Evolutionary conservation across 1,140 invertebrate species (phyloP), one percentile per base, ranked within the genome.

Genomic region (Penaeus chinensis): DNA sequence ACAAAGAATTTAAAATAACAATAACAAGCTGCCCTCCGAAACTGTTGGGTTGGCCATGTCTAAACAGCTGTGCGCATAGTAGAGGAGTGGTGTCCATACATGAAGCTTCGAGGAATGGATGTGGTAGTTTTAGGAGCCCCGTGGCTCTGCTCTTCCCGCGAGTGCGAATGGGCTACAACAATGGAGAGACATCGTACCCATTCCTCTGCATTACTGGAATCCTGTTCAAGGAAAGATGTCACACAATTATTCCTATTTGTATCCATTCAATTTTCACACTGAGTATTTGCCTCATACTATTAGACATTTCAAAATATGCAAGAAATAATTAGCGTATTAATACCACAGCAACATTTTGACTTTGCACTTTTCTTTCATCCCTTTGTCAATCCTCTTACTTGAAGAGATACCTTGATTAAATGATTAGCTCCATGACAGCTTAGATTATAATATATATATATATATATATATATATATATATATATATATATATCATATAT

Each of bases 151-250:
- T 88, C 82, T 71, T 90, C 90, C 24, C 88, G 79, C 7, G 88
- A 79, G 13, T 90, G 90, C 24, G 88, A 89, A 77, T 96, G 96
- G 5, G 96, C 96, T 27, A 97, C 96, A 10, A 96, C 96, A 90
- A 97, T 96, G 90, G 96, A 96, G 69, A 97, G 93, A 92, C 96
- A 97, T 91, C 97, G 96, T 71, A 97, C 96, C 97, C 97, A 99
- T 92, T 98, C 96, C 92, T 98, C 97, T 19, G 97, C 97, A 92
- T 98, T 96, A 92, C 96, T 97, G n/a, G 96, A 96, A 91, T 97
- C 97, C 92, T 90, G 76, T n/a, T 27, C 24, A 19, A 11, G 69
- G 11, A 32, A 84, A 83, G 42, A 7, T 65, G 24, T 78, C 10
- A 1, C 32, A 54, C 27, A 24, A 11, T 63, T 54, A 10, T 69